Percentiles rank a stretch among this genome's conserved stretches.
These are phyloP conservation scores for Phylloscopus whistleri DNA, from an alignment of 2,113 vertebrate species.

Conservation along the genomic window DNA sequence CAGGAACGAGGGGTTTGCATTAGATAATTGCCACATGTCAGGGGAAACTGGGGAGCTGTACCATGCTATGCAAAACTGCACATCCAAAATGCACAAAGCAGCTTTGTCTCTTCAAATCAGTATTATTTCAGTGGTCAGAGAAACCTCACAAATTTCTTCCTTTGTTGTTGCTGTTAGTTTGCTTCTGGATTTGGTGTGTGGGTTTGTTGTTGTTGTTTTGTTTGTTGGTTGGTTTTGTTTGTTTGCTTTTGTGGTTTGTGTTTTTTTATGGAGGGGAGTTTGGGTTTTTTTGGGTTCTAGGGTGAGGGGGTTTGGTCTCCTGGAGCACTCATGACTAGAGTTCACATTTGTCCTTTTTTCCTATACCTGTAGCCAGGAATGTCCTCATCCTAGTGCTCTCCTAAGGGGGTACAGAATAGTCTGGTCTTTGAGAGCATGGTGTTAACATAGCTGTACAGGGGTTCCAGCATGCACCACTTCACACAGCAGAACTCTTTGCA, in stretches of 20 bases:
- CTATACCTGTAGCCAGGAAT: neutral
- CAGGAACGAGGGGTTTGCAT: neutral
- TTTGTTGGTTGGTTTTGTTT: neutral
- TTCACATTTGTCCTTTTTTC: neutral
- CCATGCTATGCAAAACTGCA: neutral
- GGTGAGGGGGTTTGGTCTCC: neutral
- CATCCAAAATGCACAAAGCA: neutral
- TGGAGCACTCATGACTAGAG: neutral
- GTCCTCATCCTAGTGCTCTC: neutral
- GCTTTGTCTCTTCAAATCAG: neutral
- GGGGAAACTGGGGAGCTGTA: neutral
- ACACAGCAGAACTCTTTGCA: neutral
- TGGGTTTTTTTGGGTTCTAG: neutral
- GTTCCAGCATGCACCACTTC: neutral
- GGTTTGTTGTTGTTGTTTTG: neutral
- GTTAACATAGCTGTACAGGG: neutral
- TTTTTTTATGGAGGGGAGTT: neutral
- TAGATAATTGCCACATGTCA: neutral
- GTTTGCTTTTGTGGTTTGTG: neutral
- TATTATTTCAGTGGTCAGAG: neutral
- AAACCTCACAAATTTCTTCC: neutral
- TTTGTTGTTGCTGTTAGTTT: neutral
- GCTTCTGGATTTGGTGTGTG: neutral
- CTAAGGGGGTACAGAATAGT: neutral
- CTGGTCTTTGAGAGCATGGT: neutral